Base-by-base conservation (phyloP, 2,113 vertebrate genomes). In the Taxidea taxus region DNA sequence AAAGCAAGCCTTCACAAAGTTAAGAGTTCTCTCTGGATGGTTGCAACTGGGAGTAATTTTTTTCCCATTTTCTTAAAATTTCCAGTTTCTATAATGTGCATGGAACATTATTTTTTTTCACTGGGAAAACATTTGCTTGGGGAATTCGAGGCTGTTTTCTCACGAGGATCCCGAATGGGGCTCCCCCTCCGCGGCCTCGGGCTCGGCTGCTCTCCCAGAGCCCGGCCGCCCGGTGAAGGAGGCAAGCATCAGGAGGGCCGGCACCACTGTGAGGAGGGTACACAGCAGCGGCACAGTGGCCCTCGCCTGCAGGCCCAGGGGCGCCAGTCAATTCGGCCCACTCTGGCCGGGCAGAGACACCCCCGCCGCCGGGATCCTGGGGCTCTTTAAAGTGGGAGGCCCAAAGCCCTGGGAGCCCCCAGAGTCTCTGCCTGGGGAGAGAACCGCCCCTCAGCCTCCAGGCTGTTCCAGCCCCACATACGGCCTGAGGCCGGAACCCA, bases 221-320 rank as follows among this genome's bases (percentile, higher is more conserved):
- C 39, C 91, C 6, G 14, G 27, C 68, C 5, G 21, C 60, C 54
- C 27, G 0, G 31, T 5, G 44, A 14, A 37, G 58, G 74, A 13
- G 51, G 6, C 39, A 1, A 37, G 31, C 20, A 37, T 14, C 34
- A 21, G 13, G 5, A 31, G n/a, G 88, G 39, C 47, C 39, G 7
- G n/a, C 20, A n/a, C 0, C 1, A 6, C 49, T 4, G 8, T 16
- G 1, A 21, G 11, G 11, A 58, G 62, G 51, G 42, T 44, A n/a
- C 64, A 6, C 47, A 9, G 42, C 56, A 20, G 49, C 13, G 25
- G 27, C 72, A 72, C 34, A 25, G 66, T 37, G 10, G 25, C 7
- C 42, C 29, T 12, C 14, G 1, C 0, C 13, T 18, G 60, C 87
- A 20, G 62, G 42, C 82, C 29, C 0, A 10, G 1, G 47, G 62